Conservation (phyloP, 2,797 vertebrate genomes). For the Borostomias antarcticus region DNA sequence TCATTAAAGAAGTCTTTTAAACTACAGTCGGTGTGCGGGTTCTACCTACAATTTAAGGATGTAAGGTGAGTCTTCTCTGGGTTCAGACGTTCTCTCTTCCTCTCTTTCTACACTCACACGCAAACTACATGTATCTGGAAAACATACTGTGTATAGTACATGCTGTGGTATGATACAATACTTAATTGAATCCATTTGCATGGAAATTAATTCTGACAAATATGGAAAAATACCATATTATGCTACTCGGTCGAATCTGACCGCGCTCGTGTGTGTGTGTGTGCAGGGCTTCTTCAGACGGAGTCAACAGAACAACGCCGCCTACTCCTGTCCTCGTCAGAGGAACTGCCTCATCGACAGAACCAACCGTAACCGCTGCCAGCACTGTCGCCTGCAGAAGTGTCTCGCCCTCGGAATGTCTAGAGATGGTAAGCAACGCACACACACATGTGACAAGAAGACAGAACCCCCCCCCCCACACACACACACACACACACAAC, state of each 20-base stretch:
- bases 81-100: not conserved
- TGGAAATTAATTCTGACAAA: too few relatives aligned
- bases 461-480: too few relatives aligned
- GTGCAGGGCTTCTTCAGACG: slow-evolving; percentile 96
- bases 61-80: slow-evolving; percentile 84
- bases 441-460: too few relatives aligned
- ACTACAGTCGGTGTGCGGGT: too few relatives aligned
- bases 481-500: not conserved
- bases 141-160: not conserved
- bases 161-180: too few relatives aligned
- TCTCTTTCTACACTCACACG: not conserved
- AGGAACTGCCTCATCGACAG: slow-evolving; percentile 99
- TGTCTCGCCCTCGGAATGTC: slow-evolving; percentile 99
- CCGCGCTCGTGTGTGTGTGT: not conserved
- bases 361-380: slow-evolving; percentile 99
- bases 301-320: slow-evolving; percentile 98
- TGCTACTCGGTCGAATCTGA: not conserved
- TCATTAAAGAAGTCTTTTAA: too few relatives aligned
- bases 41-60: too few relatives aligned
- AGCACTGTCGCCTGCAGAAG: slow-evolving; percentile 99
- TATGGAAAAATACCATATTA: not conserved
- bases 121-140: not conserved
- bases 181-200: too few relatives aligned
- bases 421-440: slow-evolving; percentile 88
- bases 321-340: slow-evolving; percentile 98